A percentile compares a stretch with the other conserved stretches of the same genome.
Evolutionary conservation across 2,113 vertebrate genomes (phyloP).

Genomic region (Egretta garzetta): DNA sequence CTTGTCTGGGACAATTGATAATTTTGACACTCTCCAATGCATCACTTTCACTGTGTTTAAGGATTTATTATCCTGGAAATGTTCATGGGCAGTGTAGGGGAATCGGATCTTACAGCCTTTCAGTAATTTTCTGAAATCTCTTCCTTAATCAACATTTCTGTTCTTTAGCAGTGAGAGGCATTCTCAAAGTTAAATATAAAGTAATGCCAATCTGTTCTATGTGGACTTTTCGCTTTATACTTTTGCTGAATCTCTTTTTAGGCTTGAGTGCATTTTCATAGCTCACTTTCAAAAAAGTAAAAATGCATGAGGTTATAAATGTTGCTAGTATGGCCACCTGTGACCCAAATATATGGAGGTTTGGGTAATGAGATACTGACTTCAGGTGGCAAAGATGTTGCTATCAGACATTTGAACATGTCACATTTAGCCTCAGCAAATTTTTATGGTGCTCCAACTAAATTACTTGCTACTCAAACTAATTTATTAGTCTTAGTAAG

Average conservation of each 20-base stretch:
- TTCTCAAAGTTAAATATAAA: background rate
- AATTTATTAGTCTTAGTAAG: background rate
- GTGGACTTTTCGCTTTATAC: background rate
- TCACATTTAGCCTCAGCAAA: background rate
- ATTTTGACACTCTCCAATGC: conserved; percentile 52
- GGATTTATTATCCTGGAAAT: conserved; percentile 43
- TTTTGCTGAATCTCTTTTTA: background rate
- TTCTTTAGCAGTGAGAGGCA: background rate
- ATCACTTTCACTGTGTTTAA: conserved; percentile 40
- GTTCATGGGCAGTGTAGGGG: background rate
- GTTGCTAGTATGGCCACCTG: background rate
- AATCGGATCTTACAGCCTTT: background rate
- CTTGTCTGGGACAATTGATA: conserved; percentile 65
- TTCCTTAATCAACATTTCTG: background rate
- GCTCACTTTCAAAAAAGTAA: background rate
- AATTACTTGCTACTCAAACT: background rate
- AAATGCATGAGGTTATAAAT: background rate
- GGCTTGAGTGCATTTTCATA: background rate
- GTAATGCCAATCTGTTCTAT: background rate
- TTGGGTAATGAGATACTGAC: background rate
- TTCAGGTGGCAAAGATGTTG: background rate
- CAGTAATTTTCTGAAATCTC: conserved; percentile 19
- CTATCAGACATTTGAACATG: background rate
- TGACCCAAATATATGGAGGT: background rate
- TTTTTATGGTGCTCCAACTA: background rate